Evolutionary conservation across 1,140 invertebrate species (phyloP), one percentile per base, ranked within the genome.

Genomic region (Halesus radiatus): DNA sequence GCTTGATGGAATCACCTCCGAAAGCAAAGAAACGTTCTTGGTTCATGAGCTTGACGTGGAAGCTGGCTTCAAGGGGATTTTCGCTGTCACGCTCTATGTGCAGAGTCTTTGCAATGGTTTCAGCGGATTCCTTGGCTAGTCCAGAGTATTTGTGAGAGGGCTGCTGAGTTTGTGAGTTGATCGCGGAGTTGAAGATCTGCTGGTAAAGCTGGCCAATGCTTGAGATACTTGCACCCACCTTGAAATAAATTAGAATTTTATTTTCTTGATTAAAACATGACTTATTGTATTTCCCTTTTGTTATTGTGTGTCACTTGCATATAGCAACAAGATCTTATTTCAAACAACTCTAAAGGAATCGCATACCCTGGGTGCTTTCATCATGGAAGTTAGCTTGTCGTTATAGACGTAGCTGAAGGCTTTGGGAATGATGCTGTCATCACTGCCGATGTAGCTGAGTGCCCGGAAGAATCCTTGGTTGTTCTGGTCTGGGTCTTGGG

Each of bases 31-130:
- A 91, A 74, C 86, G 83, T 75, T 89, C 87, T 10, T 84, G 83
- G 74, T 88, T 89, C 32, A 87, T 80, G 4, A 87, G 53, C 37
- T 89, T 86, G 0, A 90, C 18, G 18, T 88, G 86, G 4, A 93
- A 26, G 50, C 88, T 86, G 23, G 89, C 91, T 88, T 94, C 92
- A 0, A 94, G 66, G 73, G 91, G 88, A 81, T 92, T 86, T 60
- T 86, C 78, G 1, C 89, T 82, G 3, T 91, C 85, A 4, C 84
- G 81, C 80, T 92, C 83, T 72, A 94, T 91, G 23, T 92, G 90
- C 52, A 94, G 85, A 58, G 91, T 84, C 52, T 92, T 86, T 18
- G 89, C 87, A 60, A 94, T 90, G 73, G 90, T 90, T 50, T 91
- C 85, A 56, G 89, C 88, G n/a, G 85, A 84, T 84, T 85, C 88